Conservation (phyloP, 2,888 invertebrate species). For the Cheilosia variabilis region DNA sequence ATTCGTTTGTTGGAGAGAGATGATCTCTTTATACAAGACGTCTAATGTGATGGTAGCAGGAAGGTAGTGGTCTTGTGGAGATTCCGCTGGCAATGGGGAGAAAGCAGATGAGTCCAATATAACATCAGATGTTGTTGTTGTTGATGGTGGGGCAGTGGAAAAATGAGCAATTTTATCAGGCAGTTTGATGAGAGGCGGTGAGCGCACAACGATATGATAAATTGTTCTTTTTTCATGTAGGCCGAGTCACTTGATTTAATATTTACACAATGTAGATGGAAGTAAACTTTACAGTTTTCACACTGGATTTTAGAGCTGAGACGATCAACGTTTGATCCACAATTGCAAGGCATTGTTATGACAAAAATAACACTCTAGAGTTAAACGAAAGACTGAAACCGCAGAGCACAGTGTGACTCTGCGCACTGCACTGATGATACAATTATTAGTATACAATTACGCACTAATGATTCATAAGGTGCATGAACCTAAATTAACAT, state of each 20-base stretch:
- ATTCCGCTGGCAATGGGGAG: no score
- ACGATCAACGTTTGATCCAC: neutral
- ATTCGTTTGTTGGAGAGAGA: neutral
- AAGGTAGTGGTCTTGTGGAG: neutral
- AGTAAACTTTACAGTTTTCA: neutral
- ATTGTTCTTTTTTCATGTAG: neutral
- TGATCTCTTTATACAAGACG: neutral
- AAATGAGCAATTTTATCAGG: neutral
- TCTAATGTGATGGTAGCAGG: neutral
- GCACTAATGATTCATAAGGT: no score
- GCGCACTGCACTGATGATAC: no score
- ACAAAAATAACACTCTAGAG: no score
- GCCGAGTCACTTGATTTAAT: neutral
- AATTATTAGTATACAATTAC: no score
- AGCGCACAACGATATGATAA: neutral
- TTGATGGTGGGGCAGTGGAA: neutral
- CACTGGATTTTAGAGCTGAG: neutral
- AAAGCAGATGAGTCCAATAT: no score
- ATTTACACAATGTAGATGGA: neutral
- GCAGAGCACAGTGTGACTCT: no score
- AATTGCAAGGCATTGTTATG: neutral
- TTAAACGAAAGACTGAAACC: no score
- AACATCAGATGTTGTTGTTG: neutral
- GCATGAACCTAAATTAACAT: no score
- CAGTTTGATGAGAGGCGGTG: neutral